Evolutionary conservation across 1,140 invertebrate species (phyloP).

Genomic region (Neoseiulus cucumeris): DNA sequence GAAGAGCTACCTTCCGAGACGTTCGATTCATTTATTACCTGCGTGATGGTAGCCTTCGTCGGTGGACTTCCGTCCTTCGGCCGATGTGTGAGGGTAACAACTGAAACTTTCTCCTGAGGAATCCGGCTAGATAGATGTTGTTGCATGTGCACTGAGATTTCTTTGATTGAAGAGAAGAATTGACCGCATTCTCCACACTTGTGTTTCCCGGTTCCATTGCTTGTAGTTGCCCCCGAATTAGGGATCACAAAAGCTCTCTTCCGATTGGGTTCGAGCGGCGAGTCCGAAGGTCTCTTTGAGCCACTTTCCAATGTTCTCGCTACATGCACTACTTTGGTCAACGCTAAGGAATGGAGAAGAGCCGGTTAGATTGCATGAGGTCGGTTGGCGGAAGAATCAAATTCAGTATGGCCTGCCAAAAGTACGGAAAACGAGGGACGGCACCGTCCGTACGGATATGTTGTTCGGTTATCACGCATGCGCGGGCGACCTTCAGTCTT

Average conservation of each 20-base stretch:
- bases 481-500: too few relatives aligned
- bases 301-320: neutral
- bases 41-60: conserved; percentile 4
- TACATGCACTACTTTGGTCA: conserved; percentile 9
- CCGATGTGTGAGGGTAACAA: neutral
- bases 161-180: neutral
- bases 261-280: too few relatives aligned
- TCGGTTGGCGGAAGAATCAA: too few relatives aligned
- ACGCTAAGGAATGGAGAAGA: neutral
- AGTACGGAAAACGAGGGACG: too few relatives aligned
- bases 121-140: neutral
- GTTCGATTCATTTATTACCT: neutral
- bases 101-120: neutral
- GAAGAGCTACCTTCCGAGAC: too few relatives aligned
- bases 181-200: conserved; percentile 3
- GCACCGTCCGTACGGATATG: too few relatives aligned
- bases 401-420: too few relatives aligned
- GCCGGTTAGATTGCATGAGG: too few relatives aligned
- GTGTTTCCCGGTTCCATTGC: neutral
- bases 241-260: too few relatives aligned
- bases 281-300: neutral
- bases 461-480: too few relatives aligned
- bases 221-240: too few relatives aligned
- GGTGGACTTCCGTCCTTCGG: neutral
- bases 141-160: conserved; percentile 6